Evolutionary conservation across 1,140 invertebrate genomes (phyloP), one percentile per base, ranked within the genome.

Genomic region (Drosophila suzukii): DNA sequence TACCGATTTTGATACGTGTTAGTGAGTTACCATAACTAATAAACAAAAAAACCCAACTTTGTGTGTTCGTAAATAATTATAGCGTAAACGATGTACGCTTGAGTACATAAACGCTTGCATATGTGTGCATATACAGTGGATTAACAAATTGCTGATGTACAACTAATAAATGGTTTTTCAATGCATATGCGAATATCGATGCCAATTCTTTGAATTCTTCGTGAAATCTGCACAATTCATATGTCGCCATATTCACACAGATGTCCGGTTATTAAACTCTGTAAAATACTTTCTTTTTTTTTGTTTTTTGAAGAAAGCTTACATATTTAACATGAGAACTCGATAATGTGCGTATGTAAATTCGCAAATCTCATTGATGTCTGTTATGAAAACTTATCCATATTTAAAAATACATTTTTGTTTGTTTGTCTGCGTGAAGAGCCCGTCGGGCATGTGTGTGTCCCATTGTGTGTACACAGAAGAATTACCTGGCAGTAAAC

Each of bases 351-450:
- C 30, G 8, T 43, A 59, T 6, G 60, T 46, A 38, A 12, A 39
- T 68, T 38, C 12, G 6, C 17, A 51, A 67, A 50, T 56, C 20
- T 39, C 12, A 13, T 30, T 68, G 34, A 70, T 70, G 24, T 68
- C 51, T 49, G 47, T 67, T 70, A 55, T 68, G 61, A 68, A 68
- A 68, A 68, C 59, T 59, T 68, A 44, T 67, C 47, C 61, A 70
- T 67, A 70, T 67, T 70, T 70, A 67, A 70, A 71, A 71, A 57
- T 70, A 58, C 34, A 56, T 17, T 27, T 39, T 20, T 15, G n/a
- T 50, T 34, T 41, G 34, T 46, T 50, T 39, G 51, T 49, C n/a
- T 58, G 44, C 15, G 67, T 20, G 2, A 30, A 34, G 27, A 49
- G 51, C 41, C 53, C 13, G 27, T 15, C 41, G 32, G 34, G 15